These are phyloP conservation scores for Phalangium opilio DNA, from an alignment of 2,888 invertebrate genomes.

Conservation along the genomic window DNA sequence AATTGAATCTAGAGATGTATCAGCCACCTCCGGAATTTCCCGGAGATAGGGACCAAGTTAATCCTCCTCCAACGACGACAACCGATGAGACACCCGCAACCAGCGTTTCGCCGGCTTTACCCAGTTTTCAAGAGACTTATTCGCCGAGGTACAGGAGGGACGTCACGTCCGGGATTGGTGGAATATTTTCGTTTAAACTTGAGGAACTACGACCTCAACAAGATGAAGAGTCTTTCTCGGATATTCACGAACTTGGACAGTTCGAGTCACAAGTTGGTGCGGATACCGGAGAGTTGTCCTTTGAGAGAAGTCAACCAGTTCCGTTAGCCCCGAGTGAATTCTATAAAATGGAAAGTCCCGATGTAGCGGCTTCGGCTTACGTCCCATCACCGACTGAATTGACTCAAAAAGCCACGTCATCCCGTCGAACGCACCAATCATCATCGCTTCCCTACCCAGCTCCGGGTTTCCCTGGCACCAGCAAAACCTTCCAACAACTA, in stretches of 20 bases:
- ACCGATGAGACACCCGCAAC: neutral
- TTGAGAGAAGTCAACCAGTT: neutral
- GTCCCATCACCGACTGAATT: too few relatives aligned
- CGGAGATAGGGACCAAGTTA: neutral
- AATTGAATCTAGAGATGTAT: too few relatives aligned
- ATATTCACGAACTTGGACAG: too few relatives aligned
- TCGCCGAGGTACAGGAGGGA: constrained; percentile 45
- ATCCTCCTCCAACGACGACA: neutral
- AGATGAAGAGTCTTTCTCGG: constrained; percentile 11
- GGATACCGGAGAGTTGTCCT: too few relatives aligned
- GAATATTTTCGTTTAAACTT: constrained; percentile 21
- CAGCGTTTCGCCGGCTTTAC: constrained; percentile 12
- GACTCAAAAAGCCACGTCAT: too few relatives aligned
- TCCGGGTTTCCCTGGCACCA: neutral
- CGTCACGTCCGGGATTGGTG: constrained; percentile 5
- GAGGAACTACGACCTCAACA: constrained; percentile 17
- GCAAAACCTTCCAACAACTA: too few relatives aligned
- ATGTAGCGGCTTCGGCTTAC: too few relatives aligned
- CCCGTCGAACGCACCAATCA: too few relatives aligned
- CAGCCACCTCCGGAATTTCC: neutral
- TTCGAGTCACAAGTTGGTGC: too few relatives aligned
- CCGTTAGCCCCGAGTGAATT: neutral
- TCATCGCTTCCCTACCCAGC: constrained; percentile 1
- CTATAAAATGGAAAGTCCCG: neutral
- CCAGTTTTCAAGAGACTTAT: constrained; percentile 24